Base-by-base conservation (phyloP, 2,113 vertebrate species). In the Eubucco bourcierii region DNA sequence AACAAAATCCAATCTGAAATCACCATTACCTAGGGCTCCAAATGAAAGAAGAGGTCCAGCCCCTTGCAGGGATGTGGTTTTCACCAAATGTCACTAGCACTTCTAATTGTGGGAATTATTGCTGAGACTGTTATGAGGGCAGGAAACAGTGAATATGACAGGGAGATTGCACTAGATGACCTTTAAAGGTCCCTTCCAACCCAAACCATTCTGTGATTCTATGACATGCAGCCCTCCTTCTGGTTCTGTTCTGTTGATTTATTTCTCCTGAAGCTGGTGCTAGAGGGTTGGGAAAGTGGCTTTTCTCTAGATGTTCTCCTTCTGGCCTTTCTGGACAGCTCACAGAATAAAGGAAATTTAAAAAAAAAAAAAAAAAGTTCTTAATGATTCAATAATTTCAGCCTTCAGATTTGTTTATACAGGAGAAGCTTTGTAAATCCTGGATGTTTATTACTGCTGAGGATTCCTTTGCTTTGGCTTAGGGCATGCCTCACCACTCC, bases 341-440 rank as follows among this genome's bases (percentile, higher is more conserved):
- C 61, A 47, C 5, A 79, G 64, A 80, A 60, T 21, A 59, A 90
- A 59, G 37, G 37, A 39, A 39, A 39, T 39, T 39, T 9, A 10
- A 39, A 39, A 39, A 39, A 39, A 39, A 39, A 10, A 39, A 39
- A 39, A 39, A 39, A 39, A 39, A 10, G 8, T 20, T 88, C 56
- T 60, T 96, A 95, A 93, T 19, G 91, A 91, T 90, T 41, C 29
- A 15, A 41, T 85, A 84, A 94, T 93, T 95, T 94, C 96, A 84
- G 56, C 89, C 60, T 92, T 91, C 83, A 76, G 78, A 70, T 94
- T 56, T 95, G 77, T 96, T 95, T 97, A 93, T 84, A 59, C 65
- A 66, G 78, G 72, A 93, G 87, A 73, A 80, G 21, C 52, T 93
- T 92, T 90, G 87, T 44, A 80, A 94, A 84, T 82, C 65, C 74